Evolutionary conservation across 2,113 vertebrate genomes (phyloP), one percentile per base, ranked within the genome.

Genomic region (Dascyllus trimaculatus): DNA sequence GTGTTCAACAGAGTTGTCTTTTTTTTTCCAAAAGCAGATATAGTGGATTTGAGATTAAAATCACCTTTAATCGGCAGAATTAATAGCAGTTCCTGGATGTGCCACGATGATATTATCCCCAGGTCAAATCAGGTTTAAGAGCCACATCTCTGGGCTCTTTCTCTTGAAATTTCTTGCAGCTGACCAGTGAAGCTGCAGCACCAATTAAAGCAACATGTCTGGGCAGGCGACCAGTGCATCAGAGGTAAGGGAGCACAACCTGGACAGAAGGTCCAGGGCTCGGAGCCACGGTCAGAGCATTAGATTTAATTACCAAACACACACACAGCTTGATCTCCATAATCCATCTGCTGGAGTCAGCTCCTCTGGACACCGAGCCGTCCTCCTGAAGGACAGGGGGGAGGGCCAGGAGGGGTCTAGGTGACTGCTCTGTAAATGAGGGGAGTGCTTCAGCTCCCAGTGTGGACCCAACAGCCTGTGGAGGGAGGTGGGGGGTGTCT

Each of bases 261-360:
- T 78, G 84, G 82, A 82, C 82, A 85, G 84, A 75, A 89, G 89
- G 86, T 90, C 71, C 86, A 63, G 81, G 80, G 80, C 83, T 74
- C 10, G 0, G 45, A 73, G 82, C 84, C 84, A 82, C 46, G 58
- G 84, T 88, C 83, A 68, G 53, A 81, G 76, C 75, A 58, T 86
- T 77, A 80, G 71, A 88, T 91, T 91, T 93, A 92, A 92, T 93
- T 90, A 92, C 77, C 77, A 67, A 71, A 59, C 81, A 66, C 82
- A 90, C 80, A 85, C 88, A 80, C 89, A 92, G 91, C 86, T 80
- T 87, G 92, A 89, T 89, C 84, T 75, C 85, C 82, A 87, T 86
- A 78, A 90, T 89, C 85, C 89, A 92, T 92, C 92, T 91, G 91
- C 83, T 85, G 78, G 78, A 90, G 72, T 88, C 82, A 80, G 82